Percentiles rank a stretch among this genome's conserved stretches.
These are phyloP conservation scores for Danio kyathit DNA, from an alignment of 2,797 vertebrate genomes.

Conservation along the genomic window DNA sequence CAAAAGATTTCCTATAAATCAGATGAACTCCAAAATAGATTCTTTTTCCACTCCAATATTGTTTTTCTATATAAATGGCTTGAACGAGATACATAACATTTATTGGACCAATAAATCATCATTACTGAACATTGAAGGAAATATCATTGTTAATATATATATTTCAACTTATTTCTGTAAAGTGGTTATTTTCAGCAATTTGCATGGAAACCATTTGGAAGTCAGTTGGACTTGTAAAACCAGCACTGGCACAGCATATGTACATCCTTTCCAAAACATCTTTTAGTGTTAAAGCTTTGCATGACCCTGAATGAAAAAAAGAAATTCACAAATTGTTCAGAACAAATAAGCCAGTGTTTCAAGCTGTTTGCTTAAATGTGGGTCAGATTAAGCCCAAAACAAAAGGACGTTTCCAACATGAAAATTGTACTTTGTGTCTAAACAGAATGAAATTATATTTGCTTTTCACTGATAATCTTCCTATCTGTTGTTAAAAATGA, in stretches of 20 bases:
- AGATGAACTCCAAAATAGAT: no score
- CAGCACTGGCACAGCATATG: background rate
- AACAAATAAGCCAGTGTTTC: no score
- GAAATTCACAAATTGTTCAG: no score
- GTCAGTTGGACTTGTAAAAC: no score
- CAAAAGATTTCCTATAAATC: no score
- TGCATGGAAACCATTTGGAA: background rate
- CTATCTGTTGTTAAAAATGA: background rate
- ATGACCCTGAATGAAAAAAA: background rate
- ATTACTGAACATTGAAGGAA: no score
- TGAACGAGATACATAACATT: no score
- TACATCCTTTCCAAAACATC: conserved; percentile 5
- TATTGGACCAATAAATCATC: no score
- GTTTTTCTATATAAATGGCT: no score
- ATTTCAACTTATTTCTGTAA: no score
- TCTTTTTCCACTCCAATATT: no score
- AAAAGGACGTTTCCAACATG: background rate
- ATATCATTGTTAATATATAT: no score
- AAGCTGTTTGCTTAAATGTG: background rate
- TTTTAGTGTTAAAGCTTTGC: background rate
- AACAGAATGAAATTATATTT: background rate
- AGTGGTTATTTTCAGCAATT: background rate
- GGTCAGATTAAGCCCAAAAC: background rate
- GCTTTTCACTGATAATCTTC: background rate
- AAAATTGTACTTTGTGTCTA: background rate